Percentiles rank a stretch among this genome's conserved stretches.
phyloP scores from a whole-genome alignment of 2,888 invertebrate genomes.

The Agapostemon virescens region DNA sequence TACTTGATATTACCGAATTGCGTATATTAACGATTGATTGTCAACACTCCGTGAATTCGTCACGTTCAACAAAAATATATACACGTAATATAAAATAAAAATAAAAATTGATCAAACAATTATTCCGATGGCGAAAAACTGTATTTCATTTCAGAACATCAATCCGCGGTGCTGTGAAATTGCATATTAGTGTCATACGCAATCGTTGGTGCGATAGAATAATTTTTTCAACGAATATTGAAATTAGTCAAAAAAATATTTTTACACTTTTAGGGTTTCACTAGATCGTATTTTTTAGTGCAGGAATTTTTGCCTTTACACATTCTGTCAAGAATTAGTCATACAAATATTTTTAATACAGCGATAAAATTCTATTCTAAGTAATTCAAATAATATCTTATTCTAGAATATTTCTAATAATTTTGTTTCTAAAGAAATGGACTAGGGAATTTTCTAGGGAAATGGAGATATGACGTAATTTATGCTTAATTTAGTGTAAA shows the following conservation, averaged over 20 bases:
- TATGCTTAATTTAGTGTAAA: too few species aligned
- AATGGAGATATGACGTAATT: too few species aligned
- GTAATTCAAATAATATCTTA: too few species aligned
- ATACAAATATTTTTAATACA: not conserved
- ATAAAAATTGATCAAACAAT: not conserved
- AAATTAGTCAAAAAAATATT: not conserved
- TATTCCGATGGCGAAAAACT: too few species aligned
- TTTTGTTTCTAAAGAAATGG: too few species aligned
- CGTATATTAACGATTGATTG: not conserved
- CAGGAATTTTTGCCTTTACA: too few species aligned
- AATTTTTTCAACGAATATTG: not conserved
- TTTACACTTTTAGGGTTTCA: not conserved
- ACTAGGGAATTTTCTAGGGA: too few species aligned
- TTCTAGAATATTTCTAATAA: too few species aligned
- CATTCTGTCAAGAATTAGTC: not conserved
- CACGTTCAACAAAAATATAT: not conserved
- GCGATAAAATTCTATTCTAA: not conserved
- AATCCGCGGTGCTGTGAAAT: not conserved
- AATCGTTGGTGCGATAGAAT: not conserved
- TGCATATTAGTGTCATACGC: not conserved
- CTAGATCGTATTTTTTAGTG: too few species aligned
- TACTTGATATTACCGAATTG: not conserved
- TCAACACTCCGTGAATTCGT: not conserved
- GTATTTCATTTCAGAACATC: not conserved
- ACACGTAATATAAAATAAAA: too few species aligned